Evolutionary conservation across 2,888 invertebrate genomes (phyloP), one percentile per base, ranked within the genome.

Genomic region (Hyles lineata): DNA sequence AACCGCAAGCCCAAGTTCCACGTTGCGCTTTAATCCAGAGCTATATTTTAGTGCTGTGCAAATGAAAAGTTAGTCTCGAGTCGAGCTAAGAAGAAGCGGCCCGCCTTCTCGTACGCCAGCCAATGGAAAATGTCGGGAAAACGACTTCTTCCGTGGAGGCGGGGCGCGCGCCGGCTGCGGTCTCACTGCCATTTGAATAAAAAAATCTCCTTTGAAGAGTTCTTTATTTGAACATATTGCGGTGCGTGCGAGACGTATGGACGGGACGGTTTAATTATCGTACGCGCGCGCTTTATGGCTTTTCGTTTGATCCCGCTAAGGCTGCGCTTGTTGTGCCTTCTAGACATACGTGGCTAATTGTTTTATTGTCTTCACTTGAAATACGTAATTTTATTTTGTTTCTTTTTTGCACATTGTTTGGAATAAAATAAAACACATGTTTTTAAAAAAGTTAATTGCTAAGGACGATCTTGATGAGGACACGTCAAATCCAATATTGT

Each of bases 81-180:
- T 70, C 70, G 73, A 70, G 70, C 83, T 80, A 92, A 91, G 91
- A 92, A 91, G 92, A 91, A 90, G 83, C 80, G 86, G 84, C 89
- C 86, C 89, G 89, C 91, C 92, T 90, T 89, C 90, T 84, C 86
- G 80, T 86, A 84, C 87, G 87, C 85, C 87, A 91, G 91, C 94
- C 94, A 94, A 94, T 94, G 89, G 92, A 93, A 92, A 92, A 92
- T 87, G 90, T 89, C 89, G 90, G 92, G 87, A 92, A 92, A 92
- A 89, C 91, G 89, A 87, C 91, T 92, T 93, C 93, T 94, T 93
- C 89, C 87, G 87, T 83, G 90, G 88, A 91, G 92, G 93, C 93
- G 93, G 91, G 86, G 93, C 92, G 80, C 85, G 82, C 80, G 81
- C 77, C 82, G 83, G 83, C 82, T 91, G 92, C 88, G 92, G 93